These are phyloP conservation scores for Gambusia yucatana DNA, from an alignment of 2,797 vertebrate species.

Conservation along the genomic window DNA sequence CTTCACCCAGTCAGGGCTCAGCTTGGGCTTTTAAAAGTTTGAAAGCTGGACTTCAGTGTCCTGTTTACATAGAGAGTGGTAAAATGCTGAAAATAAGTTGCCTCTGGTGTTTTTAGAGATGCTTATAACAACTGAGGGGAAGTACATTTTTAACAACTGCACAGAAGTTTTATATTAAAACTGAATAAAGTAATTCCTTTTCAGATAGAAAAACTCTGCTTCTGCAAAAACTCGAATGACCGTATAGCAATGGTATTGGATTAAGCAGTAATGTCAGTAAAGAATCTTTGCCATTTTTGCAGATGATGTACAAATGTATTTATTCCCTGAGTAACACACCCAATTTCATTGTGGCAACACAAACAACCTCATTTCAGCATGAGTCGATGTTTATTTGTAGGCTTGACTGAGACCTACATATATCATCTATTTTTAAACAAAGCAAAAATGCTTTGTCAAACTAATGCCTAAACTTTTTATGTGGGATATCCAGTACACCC, in stretches of 20 bases:
- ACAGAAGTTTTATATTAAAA: constrained; percentile 14
- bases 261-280: background rate
- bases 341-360: background rate
- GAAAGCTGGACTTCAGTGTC: constrained; percentile 14
- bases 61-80: constrained; percentile 20
- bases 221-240: background rate
- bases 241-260: background rate
- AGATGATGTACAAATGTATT: background rate
- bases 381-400: background rate
- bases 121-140: constrained; percentile 1
- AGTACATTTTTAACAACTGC: constrained; percentile 13
- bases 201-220: background rate
- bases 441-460: background rate
- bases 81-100: constrained; percentile 10
- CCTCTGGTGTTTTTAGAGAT: constrained; percentile 1
- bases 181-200: background rate
- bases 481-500: background rate
- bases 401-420: background rate
- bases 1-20: constrained; percentile 26
- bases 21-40: constrained; percentile 13
- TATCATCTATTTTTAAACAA: background rate
- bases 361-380: background rate
- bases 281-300: background rate
- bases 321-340: background rate
- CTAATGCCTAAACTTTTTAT: background rate